A percentile compares a stretch with the other conserved stretches of the same genome.
These are phyloP conservation scores for Latheticus oryzae DNA, from an alignment of 2,888 invertebrate species.

Conservation along the genomic window DNA sequence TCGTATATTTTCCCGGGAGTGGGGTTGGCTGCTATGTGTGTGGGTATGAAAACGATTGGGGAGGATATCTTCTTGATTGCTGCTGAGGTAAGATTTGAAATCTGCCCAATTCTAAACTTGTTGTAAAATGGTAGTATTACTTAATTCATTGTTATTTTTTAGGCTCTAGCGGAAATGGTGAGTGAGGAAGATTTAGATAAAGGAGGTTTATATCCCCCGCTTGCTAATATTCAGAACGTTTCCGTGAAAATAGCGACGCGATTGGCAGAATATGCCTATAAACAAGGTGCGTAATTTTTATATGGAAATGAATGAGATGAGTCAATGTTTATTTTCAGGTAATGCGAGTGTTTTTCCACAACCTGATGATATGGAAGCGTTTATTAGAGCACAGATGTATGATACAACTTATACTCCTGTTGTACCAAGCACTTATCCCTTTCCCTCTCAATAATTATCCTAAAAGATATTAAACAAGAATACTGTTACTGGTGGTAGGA, in stretches of 20 bases:
- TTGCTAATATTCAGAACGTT: slow-evolving; percentile 83
- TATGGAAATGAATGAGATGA: not conserved
- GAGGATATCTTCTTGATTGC: slow-evolving; percentile 94
- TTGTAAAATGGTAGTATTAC: too few relatives aligned
- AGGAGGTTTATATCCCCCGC: slow-evolving; percentile 93
- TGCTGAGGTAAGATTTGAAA: slow-evolving; percentile 86
- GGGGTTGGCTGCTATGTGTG: slow-evolving; percentile 89
- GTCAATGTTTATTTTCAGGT: slow-evolving; percentile 66
- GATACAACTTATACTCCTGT: slow-evolving; percentile 77
- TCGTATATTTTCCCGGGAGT: slow-evolving; percentile 98
- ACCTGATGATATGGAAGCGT: slow-evolving; percentile 78
- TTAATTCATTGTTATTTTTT: slow-evolving; percentile 50
- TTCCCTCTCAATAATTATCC: slow-evolving; percentile 62
- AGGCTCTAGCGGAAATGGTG: slow-evolving; percentile 86
- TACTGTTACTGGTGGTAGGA: slow-evolving; percentile 20
- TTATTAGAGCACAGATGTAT: slow-evolving; percentile 85
- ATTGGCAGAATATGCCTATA: slow-evolving; percentile 86
- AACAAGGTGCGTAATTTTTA: slow-evolving; percentile 68
- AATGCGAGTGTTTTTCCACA: slow-evolving; percentile 83
- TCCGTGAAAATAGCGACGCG: slow-evolving; percentile 88
- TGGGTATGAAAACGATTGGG: slow-evolving; percentile 88
- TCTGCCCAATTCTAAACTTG: too few relatives aligned
- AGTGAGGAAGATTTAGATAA: slow-evolving; percentile 81
- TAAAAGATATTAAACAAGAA: slow-evolving; percentile 8
- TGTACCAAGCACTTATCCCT: slow-evolving; percentile 75